Evolutionary conservation across 2,113 vertebrate genomes (phyloP), one percentile per base, ranked within the genome.

Genomic region (Etheostoma spectabile): DNA sequence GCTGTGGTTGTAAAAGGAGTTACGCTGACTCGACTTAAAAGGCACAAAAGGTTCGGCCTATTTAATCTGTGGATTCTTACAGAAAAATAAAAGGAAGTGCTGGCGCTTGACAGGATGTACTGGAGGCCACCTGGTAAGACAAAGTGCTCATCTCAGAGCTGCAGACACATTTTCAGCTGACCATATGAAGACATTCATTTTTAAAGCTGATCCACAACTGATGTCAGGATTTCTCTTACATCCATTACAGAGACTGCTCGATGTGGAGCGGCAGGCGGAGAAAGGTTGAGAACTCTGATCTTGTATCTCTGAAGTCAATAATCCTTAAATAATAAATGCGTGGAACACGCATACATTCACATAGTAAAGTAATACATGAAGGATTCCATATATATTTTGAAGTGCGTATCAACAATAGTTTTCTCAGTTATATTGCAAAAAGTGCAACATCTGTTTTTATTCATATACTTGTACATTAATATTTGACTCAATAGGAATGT

Each of bases 21-120:
- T 80, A 18, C 30, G 89, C 90, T 92, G 91, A 92, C 86, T 91
- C 84, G 6, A 71, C 84, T 84, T 86, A 89, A 87, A 86, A 79
- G 78, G 63, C 67, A 88, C 85, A 93, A 92, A 92, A 84, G 87
- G 77, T 85, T 79, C 55, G 8, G 67, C 68, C 77, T 83, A 77
- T 91, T 90, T 85, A 81, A 88, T 92, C 86, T 88, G 30, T 79
- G 71, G 38, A 62, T 86, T 74, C 22, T 80, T 3, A 0, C 22
- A 7, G 49, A 48, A 14, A 30, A 18, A 38, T 30, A 19, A 52
- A 12, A 30, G 30, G 46, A 74, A 42, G 52, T n/a, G 64, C 78
- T 49, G 49, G 48, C 13, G 6, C 76, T 68, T 82, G 74, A 66
- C 55, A 59, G 80, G 71, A 49, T 66, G 69, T 21, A 45, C 55